phyloP scores from a whole-genome alignment of 2,113 vertebrate genomes.

The Microcebus murinus region DNA sequence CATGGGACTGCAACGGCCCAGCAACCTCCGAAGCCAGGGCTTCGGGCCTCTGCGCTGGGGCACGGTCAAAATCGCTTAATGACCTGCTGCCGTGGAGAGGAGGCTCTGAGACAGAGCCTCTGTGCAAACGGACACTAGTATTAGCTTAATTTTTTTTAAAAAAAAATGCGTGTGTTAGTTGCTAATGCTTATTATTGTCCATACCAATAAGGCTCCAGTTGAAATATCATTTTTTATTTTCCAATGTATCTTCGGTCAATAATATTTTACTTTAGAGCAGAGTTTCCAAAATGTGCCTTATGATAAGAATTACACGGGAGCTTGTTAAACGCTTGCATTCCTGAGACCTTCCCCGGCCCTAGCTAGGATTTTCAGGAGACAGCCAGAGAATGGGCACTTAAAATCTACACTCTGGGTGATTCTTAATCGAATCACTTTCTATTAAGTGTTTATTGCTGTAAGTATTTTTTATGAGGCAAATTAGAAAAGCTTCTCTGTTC shows the following conservation, averaged over 20 bases:
- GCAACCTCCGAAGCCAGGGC: not conserved
- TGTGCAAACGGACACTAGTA: not conserved
- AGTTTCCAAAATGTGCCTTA: not conserved
- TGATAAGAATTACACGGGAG: not conserved
- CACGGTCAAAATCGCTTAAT: not conserved
- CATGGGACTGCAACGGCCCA: not conserved
- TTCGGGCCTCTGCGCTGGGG: accelerated
- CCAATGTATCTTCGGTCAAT: not conserved
- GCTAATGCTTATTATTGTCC: not conserved
- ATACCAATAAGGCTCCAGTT: not conserved
- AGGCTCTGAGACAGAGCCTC: not conserved
- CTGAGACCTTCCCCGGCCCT: not conserved
- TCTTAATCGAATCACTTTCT: slow-evolving; percentile 1
- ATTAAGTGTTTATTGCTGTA: slow-evolving; percentile 8
- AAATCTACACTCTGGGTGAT: not conserved
- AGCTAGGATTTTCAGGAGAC: not conserved
- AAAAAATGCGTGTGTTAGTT: not conserved
- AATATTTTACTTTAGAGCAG: not conserved
- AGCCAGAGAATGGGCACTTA: not conserved
- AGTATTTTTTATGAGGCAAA: not conserved
- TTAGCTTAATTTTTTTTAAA: not conserved
- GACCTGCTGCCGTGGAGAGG: not conserved
- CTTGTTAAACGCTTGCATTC: slow-evolving; percentile 28
- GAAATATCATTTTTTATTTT: not conserved
- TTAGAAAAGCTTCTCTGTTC: not conserved